Base-by-base conservation (phyloP, 2,888 invertebrate species). In the Prosapia bicincta region DNA sequence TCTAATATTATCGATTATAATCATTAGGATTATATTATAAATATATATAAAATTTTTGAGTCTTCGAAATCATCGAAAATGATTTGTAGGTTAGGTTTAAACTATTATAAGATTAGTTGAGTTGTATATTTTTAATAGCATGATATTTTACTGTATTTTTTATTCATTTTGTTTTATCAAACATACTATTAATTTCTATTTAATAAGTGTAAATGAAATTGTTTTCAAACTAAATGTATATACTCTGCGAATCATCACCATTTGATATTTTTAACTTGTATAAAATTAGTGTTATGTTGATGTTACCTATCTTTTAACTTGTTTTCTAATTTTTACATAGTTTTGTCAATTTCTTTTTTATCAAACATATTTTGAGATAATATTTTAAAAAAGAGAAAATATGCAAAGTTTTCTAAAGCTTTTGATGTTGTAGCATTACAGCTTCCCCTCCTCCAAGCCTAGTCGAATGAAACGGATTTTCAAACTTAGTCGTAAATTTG, bases 21-120 rank as follows among this genome's bases (percentile, higher is more conserved):
- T 73, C 71, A 66, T 73, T 76, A 76, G 76, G 67, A 71, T 76
- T 71, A 71, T 66, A 54, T 26, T 66, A 71, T 24, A 76, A 71
- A 73, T 76, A 72, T 66, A 71, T 70, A 76, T 72, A 66, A 71
- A 75, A 68, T 71, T 75, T 70, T 71, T 76, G 69, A 74, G 76
- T 76, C 76, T 76, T 76, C 76, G 73, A 68, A 76, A 71, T 74
- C 76, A 76, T 76, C 76, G 76, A 76, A 76, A 70, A 71, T 70
- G 28, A 38, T 74, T 70, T 74, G 72, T 76, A 72, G 72, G 71
- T 67, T 74, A 76, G 76, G 67, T 76, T 74, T 30, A 72, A 71
- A 26, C 20, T 65, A 15, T 28, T 72, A 66, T 65, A 25, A 30
- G 26, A 65, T 72, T 30, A 65, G 66, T 72, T 66, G 66, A 72